phyloP scores from a whole-genome alignment of 2,888 invertebrate species.

The Nomada hirtipes region DNA sequence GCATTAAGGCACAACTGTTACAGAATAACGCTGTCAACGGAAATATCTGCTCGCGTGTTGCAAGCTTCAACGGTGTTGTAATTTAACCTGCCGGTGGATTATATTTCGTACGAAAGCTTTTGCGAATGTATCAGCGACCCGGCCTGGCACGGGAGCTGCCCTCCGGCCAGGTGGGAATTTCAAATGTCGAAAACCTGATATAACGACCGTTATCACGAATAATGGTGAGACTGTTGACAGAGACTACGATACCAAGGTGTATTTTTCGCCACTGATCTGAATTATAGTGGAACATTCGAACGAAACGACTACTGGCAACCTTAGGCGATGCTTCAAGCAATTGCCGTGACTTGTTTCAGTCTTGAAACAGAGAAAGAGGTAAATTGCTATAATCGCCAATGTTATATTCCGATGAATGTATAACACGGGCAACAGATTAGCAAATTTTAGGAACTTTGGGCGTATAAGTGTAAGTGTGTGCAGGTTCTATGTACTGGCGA shows the following conservation, averaged over 20 bases:
- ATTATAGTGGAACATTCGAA: slow-evolving; percentile 67
- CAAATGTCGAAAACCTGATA: slow-evolving; percentile 73
- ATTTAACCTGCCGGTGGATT: slow-evolving; percentile 71
- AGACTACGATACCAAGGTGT: slow-evolving; percentile 56
- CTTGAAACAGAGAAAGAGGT: background rate
- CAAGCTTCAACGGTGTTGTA: slow-evolving; percentile 58
- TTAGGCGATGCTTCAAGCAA: slow-evolving; percentile 35
- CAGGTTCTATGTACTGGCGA: too few relatives aligned
- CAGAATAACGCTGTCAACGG: slow-evolving; percentile 70
- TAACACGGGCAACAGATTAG: too few relatives aligned
- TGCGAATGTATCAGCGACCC: slow-evolving; percentile 68
- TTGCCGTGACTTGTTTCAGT: background rate
- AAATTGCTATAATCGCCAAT: too few relatives aligned
- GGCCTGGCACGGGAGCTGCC: slow-evolving; percentile 48
- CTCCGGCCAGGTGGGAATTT: slow-evolving; percentile 66
- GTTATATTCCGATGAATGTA: too few relatives aligned
- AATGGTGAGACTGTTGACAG: slow-evolving; percentile 71
- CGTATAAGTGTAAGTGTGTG: too few relatives aligned
- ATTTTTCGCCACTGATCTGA: slow-evolving; percentile 41
- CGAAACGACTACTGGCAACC: slow-evolving; percentile 30
- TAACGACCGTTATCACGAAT: slow-evolving; percentile 67
- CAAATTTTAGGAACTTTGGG: too few relatives aligned
- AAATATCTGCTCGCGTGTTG: slow-evolving; percentile 58
- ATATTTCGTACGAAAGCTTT: slow-evolving; percentile 72
- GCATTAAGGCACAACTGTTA: slow-evolving; percentile 41